Evolutionary conservation across 2,113 vertebrate species (phyloP), one percentile per base, ranked within the genome.

Genomic region (Amphilophus citrinellus): DNA sequence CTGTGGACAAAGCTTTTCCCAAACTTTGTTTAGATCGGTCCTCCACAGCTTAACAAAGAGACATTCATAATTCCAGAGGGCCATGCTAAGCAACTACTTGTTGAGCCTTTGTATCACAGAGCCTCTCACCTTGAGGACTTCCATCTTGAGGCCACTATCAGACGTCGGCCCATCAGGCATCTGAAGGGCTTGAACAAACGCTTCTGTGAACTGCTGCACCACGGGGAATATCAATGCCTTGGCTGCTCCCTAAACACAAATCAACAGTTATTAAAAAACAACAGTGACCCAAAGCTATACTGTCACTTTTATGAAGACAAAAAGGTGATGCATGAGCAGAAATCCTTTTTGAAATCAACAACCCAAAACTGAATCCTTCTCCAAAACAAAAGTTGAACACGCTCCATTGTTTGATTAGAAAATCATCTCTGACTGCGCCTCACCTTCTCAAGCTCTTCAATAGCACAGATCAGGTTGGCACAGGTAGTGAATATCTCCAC

Each of bases 401-500:
- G 2, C 9, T 39, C 9, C 37, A 39, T 39, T 39, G 37, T 39
- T 10, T 39, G 6, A 39, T 39, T 39, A 39, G 37, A 39, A 39
- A 39, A 39, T 39, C 37, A 39, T 10, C 7, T 39, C 37, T 18
- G 65, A 10, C 65, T 37, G 6, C 0, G 6, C 18, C 81, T 96
- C 88, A 97, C 98, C 97, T 98, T 99, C 93, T 99, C 98, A 39
- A 99, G 15, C n/a, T 98, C 98, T 82, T 99, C 98, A 94, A 99
- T 99, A 88, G 97, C 98, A 94, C 97, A 99, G 92, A 99, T 98
- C 93, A 99, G 97, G 86, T 99, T 99, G 87, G 98, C 98, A 96
- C 98, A 99, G 0, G 98, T 99, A 89, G 98, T 99, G 77, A 99
- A 99, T 57, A 99, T 99, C 95, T 99, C 98, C 87, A 99, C 98